phyloP scores from a whole-genome alignment of 2,888 invertebrate genomes.

The Poecilobothrus nobilitatus region DNA sequence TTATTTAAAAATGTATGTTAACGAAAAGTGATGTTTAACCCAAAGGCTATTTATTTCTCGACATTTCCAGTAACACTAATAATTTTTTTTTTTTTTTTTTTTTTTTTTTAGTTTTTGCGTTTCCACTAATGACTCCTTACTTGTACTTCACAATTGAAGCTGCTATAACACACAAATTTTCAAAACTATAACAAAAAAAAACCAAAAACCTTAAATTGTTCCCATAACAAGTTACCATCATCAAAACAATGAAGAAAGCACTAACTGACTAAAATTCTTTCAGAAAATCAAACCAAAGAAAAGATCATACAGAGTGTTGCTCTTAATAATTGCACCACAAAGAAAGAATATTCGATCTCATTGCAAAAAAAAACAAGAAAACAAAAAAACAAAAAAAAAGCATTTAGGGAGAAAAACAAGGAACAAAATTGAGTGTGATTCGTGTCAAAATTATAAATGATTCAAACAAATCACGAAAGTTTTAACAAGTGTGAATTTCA shows the following conservation, averaged over 20 bases:
- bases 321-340: too few relatives aligned
- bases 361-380: too few relatives aligned
- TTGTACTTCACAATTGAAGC: neutral
- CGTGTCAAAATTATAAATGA: conserved; percentile 30
- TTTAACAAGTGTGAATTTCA: conserved; percentile 40
- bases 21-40: neutral
- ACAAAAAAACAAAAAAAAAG: too few relatives aligned
- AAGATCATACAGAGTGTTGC: too few relatives aligned
- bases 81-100: neutral
- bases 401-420: too few relatives aligned
- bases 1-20: neutral
- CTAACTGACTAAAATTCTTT: too few relatives aligned
- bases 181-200: neutral
- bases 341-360: too few relatives aligned
- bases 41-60: conserved; percentile 4
- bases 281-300: too few relatives aligned
- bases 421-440: conserved; percentile 25
- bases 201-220: neutral
- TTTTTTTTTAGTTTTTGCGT: neutral
- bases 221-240: neutral
- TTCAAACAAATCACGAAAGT: conserved; percentile 29
- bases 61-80: conserved; percentile 3
- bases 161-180: too few relatives aligned
- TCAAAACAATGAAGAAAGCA: neutral
- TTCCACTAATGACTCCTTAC: neutral